Percentiles rank a stretch among this genome's conserved stretches.
Conservation (phyloP, 2,113 vertebrate species). For the Pelecanus crispus region DNA sequence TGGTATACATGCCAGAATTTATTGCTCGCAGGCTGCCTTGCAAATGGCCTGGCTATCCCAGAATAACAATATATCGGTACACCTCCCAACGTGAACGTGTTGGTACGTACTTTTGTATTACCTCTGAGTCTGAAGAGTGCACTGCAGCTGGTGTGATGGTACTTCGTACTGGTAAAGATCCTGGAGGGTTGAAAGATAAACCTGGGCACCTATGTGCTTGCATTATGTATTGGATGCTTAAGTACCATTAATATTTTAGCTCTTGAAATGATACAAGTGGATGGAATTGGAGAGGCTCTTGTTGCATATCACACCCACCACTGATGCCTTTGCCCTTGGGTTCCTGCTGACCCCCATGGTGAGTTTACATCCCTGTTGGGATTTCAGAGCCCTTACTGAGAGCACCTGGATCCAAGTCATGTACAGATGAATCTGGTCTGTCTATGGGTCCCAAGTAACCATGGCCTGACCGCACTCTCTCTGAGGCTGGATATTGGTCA, state of each 20-base stretch:
- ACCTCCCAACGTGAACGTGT: accelerated
- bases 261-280: slow-evolving; percentile 7
- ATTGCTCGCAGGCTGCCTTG: background rate
- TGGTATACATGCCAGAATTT: background rate
- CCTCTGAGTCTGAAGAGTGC: background rate
- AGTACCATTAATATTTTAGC: slow-evolving; percentile 19
- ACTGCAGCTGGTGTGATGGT: background rate
- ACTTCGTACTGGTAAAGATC: background rate
- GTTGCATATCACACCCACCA: background rate
- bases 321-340: background rate
- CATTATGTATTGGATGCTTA: background rate
- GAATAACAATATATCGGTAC: background rate
- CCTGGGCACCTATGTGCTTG: background rate
- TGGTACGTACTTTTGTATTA: accelerated
- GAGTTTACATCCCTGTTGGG: background rate
- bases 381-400: background rate
- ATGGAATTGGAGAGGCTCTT: background rate
- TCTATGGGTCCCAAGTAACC: accelerated
- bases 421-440: background rate
- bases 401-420: background rate
- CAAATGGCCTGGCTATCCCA: background rate
- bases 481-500: background rate
- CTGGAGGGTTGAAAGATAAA: background rate
- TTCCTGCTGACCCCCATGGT: background rate
- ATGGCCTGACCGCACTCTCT: background rate